A percentile compares a stretch with the other conserved stretches of the same genome.
phyloP scores from a whole-genome alignment of 2,113 vertebrate species.

The Corvus moneduloides region DNA sequence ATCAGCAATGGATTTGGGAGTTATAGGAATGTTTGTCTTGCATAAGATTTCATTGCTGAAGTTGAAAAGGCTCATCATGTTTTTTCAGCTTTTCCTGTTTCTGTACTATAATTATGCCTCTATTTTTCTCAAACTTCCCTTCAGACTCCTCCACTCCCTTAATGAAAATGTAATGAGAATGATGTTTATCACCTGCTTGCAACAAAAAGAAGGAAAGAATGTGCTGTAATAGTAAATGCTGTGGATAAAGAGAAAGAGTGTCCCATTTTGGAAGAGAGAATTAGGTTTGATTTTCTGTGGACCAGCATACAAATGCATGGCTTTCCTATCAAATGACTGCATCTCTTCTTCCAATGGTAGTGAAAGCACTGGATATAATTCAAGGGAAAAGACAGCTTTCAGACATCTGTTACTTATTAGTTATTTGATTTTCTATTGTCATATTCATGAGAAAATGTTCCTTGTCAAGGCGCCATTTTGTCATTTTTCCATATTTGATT shows the following conservation, averaged over 20 bases:
- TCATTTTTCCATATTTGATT: background rate
- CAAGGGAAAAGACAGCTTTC: background rate
- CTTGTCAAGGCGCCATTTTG: background rate
- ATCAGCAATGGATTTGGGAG: background rate
- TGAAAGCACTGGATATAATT: background rate
- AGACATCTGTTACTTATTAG: background rate
- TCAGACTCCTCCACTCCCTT: background rate
- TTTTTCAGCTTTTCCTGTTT: background rate
- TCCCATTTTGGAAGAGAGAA: background rate
- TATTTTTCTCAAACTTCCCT: background rate
- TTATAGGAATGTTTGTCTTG: background rate
- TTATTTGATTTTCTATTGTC: background rate
- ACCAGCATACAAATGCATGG: background rate
- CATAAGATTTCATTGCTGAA: background rate
- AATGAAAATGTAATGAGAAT: background rate
- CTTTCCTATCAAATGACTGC: background rate
- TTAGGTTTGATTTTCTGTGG: background rate
- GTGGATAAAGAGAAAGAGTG: background rate
- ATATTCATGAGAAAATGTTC: background rate
- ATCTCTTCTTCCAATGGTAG: background rate
- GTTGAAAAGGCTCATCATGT: background rate
- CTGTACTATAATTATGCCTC: background rate
- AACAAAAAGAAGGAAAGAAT: background rate
- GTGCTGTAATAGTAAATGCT: background rate
- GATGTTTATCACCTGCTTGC: background rate